phyloP scores from a whole-genome alignment of 2,888 invertebrate species.

The Muschampia plurimacula region DNA sequence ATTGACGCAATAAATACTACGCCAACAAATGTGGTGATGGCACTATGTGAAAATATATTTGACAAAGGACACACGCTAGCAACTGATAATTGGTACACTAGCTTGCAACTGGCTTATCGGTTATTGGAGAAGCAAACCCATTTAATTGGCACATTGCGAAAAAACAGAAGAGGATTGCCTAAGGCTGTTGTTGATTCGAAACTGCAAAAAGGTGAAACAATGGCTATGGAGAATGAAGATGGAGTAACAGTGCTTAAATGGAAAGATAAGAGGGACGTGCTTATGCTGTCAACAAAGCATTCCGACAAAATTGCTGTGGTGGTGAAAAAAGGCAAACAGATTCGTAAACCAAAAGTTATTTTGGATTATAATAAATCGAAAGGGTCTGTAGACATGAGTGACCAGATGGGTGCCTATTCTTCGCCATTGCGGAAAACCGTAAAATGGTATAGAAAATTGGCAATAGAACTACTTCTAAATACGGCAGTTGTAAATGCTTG shows the following conservation, averaged over 20 bases:
- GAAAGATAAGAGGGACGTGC: neutral
- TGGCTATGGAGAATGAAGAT: neutral
- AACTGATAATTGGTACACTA: conserved; percentile 3
- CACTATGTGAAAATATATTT: neutral
- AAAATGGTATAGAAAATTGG: too few relatives aligned
- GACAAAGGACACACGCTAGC: neutral
- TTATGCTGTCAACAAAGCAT: neutral
- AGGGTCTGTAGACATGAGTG: neutral
- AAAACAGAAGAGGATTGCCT: neutral
- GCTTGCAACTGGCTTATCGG: neutral
- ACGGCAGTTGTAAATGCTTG: too few relatives aligned
- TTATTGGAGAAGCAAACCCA: neutral
- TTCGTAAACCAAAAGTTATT: conserved; percentile 8
- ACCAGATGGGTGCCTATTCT: too few relatives aligned
- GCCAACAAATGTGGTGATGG: conserved; percentile 2
- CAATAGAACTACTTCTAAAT: too few relatives aligned
- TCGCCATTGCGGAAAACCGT: too few relatives aligned
- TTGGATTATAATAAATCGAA: conserved; percentile 1
- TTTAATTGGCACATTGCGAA: conserved; percentile 2
- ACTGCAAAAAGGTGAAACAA: neutral
- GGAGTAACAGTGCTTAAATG: neutral
- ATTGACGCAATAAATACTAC: neutral
- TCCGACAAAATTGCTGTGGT: neutral
- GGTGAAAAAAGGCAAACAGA: conserved; percentile 7
- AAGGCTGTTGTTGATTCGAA: neutral